These are phyloP conservation scores for Axinella damicornis DNA, from an alignment of 37 sponge, comb jelly and placozoan genomes.

Conservation along the genomic window DNA sequence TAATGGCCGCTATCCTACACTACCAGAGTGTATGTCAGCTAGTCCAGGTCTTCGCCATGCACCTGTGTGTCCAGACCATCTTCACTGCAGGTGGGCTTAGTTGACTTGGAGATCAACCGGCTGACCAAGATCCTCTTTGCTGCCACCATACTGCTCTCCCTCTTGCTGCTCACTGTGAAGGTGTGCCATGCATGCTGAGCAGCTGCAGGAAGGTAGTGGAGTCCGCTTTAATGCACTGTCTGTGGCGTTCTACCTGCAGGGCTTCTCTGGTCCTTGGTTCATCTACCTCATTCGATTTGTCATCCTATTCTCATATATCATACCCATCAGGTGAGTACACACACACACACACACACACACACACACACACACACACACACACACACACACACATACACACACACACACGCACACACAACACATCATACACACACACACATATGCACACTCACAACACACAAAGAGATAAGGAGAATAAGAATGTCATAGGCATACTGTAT, in stretches of 20 bases:
- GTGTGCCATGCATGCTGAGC: too few relatives aligned
- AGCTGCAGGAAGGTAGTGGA: not conserved
- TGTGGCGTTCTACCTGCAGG: slow-evolving; percentile 46
- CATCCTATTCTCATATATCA: slow-evolving; percentile 95
- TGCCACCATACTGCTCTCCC: slow-evolving; percentile 66
- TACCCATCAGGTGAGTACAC: slow-evolving; percentile 89
- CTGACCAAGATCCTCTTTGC: slow-evolving; percentile 93
- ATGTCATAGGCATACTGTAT: too few relatives aligned
- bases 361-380: too few relatives aligned
- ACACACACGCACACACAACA: too few relatives aligned
- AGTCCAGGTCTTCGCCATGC: not conserved
- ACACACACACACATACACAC: too few relatives aligned
- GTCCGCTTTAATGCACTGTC: too few relatives aligned
- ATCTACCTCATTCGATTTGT: slow-evolving; percentile 84
- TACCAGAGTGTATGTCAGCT: not conserved
- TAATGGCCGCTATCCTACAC: not conserved
- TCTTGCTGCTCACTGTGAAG: slow-evolving; percentile 75
- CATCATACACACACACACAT: too few relatives aligned
- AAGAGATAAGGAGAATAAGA: too few relatives aligned
- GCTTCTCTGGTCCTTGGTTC: slow-evolving; percentile 79
- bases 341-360: too few relatives aligned
- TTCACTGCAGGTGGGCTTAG: slow-evolving; percentile 73
- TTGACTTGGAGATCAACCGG: slow-evolving; percentile 93
- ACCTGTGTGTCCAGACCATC: not conserved
- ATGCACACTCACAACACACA: too few relatives aligned